A percentile compares a stretch with the other conserved stretches of the same genome.
phyloP scores from a whole-genome alignment of 1,140 invertebrate genomes.

The Cydia amplana region DNA sequence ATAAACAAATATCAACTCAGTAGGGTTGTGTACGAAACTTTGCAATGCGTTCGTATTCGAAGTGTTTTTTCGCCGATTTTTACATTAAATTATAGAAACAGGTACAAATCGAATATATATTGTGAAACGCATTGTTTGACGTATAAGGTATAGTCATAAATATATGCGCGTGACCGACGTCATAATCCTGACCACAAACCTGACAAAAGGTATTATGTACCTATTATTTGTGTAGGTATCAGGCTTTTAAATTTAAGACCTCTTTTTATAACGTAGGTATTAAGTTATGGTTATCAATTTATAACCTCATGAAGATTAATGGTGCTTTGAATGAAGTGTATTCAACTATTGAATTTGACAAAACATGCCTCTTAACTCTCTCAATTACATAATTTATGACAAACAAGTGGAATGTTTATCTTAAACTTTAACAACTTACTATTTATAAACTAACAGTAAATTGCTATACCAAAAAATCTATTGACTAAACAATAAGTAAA shows the following conservation, averaged over 20 bases:
- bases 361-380: not conserved
- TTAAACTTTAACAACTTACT: too few relatives aligned
- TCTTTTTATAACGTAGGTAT: not conserved
- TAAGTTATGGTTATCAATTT: not conserved
- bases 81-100: not conserved
- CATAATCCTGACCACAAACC: not conserved
- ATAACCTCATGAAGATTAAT: slow-evolving; percentile 19
- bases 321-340: not conserved
- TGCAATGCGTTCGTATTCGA: not conserved
- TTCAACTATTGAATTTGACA: slow-evolving; percentile 13
- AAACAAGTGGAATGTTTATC: too few relatives aligned
- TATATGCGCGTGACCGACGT: not conserved
- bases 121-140: not conserved
- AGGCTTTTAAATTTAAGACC: not conserved
- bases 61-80: not conserved
- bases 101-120: not conserved
- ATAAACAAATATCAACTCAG: too few relatives aligned
- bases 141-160: not conserved
- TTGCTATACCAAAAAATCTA: too few relatives aligned
- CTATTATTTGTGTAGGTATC: not conserved
- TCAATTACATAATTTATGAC: too few relatives aligned
- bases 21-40: too few relatives aligned
- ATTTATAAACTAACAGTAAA: too few relatives aligned
- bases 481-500: too few relatives aligned
- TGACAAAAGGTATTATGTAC: slow-evolving; percentile 1